A percentile compares a stretch with the other conserved stretches of the same genome.
Conservation (phyloP, 2,888 invertebrate genomes). For the Auanema sp. region DNA sequence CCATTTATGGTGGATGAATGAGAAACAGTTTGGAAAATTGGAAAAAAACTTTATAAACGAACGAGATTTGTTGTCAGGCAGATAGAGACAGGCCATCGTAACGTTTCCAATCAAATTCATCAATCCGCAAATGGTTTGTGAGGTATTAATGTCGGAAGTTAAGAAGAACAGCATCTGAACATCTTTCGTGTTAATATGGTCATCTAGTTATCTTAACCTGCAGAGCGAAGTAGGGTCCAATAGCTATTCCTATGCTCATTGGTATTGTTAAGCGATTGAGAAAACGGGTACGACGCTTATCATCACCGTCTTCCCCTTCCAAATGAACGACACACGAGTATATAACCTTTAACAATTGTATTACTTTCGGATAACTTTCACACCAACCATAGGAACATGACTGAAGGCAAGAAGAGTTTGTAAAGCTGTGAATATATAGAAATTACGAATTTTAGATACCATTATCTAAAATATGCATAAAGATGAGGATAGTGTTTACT, state of each 20-base stretch:
- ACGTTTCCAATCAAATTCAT: conserved; percentile 35
- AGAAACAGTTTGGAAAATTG: no score
- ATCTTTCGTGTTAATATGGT: background rate
- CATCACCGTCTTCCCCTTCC: conserved; percentile 48
- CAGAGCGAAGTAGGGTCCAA: conserved; percentile 48
- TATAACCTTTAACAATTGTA: conserved; percentile 9
- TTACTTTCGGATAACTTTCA: background rate
- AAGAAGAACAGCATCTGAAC: conserved; percentile 48
- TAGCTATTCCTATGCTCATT: conserved; percentile 49
- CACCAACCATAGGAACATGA: conserved; percentile 49
- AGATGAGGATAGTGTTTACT: background rate
- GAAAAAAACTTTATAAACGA: no score
- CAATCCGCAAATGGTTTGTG: conserved; percentile 42
- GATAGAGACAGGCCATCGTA: conserved; percentile 38
- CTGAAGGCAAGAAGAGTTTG: conserved; percentile 44
- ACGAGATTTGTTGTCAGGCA: conserved; percentile 38
- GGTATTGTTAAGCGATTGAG: conserved; percentile 54
- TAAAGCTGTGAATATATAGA: conserved; percentile 16
- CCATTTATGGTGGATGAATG: conserved; percentile 4
- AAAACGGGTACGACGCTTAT: conserved; percentile 45
- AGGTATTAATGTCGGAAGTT: conserved; percentile 35
- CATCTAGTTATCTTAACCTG: conserved; percentile 14
- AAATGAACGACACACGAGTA: conserved; percentile 13
- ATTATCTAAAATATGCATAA: background rate
- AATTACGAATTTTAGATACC: conserved; percentile 6